Conservation (phyloP, 2,113 vertebrate genomes). For the Xenopus tropicalis region DNA sequence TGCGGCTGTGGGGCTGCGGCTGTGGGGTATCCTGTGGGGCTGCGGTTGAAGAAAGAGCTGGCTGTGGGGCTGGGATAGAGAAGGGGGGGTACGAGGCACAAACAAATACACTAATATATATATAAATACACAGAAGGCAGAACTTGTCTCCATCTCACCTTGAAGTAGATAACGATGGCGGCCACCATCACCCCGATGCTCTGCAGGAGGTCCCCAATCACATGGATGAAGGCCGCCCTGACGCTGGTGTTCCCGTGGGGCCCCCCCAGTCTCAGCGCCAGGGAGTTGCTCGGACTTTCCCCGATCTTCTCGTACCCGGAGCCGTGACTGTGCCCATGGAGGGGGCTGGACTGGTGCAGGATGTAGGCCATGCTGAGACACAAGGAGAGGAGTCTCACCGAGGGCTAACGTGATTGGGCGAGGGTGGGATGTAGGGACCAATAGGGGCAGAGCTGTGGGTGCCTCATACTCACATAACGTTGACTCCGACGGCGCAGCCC, state of each 20-base stretch:
- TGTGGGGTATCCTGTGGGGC: too few relatives aligned
- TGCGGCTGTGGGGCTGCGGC: too few relatives aligned
- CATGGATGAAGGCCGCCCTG: constrained; percentile 89
- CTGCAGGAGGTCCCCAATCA: constrained; percentile 92
- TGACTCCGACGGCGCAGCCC: constrained; percentile 80
- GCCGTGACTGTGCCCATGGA: constrained; percentile 69
- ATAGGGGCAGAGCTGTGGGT: too few relatives aligned
- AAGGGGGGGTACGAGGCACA: too few relatives aligned
- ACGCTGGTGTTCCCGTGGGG: constrained; percentile 84
- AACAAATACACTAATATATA: too few relatives aligned
- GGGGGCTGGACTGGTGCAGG: constrained; percentile 81
- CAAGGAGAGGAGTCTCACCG: neutral
- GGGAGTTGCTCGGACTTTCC: constrained; percentile 59
- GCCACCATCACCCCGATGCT: constrained; percentile 89
- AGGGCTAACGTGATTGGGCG: too few relatives aligned
- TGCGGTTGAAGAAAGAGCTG: too few relatives aligned
- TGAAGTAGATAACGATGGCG: constrained; percentile 88
- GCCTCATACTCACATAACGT: constrained; percentile 72
- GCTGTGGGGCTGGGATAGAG: too few relatives aligned
- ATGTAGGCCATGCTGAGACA: constrained; percentile 88
- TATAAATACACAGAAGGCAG: too few relatives aligned
- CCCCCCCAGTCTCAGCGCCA: constrained; percentile 54
- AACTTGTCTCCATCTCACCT: constrained; percentile 76
- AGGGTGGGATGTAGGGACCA: too few relatives aligned
- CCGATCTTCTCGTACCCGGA: constrained; percentile 83